These are phyloP conservation scores for Rotaria macrura DNA, from an alignment of 2,888 invertebrate species.

Conservation along the genomic window DNA sequence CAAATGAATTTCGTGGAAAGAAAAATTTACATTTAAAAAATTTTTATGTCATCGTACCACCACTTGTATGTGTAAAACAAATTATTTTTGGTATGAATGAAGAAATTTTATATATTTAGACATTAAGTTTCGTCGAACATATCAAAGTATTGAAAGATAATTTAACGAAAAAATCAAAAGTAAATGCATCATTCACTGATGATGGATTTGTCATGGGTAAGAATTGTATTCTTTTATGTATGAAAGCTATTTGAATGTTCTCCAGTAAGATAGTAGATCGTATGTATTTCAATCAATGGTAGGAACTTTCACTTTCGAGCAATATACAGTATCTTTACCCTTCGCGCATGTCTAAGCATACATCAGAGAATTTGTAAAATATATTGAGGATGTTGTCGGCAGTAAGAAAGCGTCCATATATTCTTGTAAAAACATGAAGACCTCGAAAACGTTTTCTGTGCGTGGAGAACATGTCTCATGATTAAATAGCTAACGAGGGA, in stretches of 20 bases:
- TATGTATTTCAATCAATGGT: too few species aligned
- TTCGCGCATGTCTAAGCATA: too few species aligned
- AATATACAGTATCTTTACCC: too few species aligned
- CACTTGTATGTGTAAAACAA: slow-evolving; percentile 51
- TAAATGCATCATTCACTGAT: slow-evolving; percentile 81
- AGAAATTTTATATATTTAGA: slow-evolving; percentile 53
- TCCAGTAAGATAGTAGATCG: too few species aligned
- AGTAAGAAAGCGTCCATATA: too few species aligned
- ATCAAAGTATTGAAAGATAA: slow-evolving; percentile 80
- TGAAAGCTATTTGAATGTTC: not conserved
- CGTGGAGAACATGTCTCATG: too few species aligned
- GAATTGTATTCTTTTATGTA: slow-evolving; percentile 31
- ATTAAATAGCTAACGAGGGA: too few species aligned
- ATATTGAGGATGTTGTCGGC: too few species aligned
- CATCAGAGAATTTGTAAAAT: too few species aligned
- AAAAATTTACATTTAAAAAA: slow-evolving; percentile 77
- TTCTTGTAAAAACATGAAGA: too few species aligned
- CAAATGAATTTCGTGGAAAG: slow-evolving; percentile 70
- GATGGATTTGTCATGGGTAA: slow-evolving; percentile 92
- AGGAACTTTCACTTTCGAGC: too few species aligned
- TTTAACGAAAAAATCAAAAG: slow-evolving; percentile 75
- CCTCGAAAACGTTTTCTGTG: too few species aligned
- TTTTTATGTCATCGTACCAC: slow-evolving; percentile 83
- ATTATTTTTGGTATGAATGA: not conserved
- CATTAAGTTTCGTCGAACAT: slow-evolving; percentile 85